These are phyloP conservation scores for Lycaon pictus DNA, from an alignment of 2,113 vertebrate species.

Conservation along the genomic window DNA sequence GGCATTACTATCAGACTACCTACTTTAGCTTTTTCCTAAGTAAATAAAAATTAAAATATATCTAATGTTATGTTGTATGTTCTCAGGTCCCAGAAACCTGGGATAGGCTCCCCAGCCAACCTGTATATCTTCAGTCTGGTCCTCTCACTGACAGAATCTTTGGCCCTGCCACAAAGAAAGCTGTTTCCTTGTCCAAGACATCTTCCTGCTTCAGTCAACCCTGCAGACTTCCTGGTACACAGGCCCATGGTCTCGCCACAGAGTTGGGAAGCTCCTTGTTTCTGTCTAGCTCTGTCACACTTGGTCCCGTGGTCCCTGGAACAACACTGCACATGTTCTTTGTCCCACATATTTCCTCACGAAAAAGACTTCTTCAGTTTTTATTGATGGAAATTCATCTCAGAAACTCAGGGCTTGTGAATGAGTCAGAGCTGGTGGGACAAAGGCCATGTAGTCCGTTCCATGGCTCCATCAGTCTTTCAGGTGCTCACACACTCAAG, in stretches of 20 bases:
- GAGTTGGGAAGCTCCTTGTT: neutral
- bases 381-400: neutral
- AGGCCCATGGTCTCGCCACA: neutral
- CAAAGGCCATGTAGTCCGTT: neutral
- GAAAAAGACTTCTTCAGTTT: neutral
- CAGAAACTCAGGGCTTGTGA: neutral
- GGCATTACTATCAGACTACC: neutral
- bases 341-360: neutral
- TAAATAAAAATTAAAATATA: neutral
- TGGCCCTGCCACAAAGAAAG: neutral
- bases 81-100: neutral
- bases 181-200: neutral
- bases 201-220: neutral
- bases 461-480: neutral
- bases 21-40: neutral
- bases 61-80: neutral
- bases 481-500: neutral
- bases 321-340: neutral
- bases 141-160: neutral
- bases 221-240: neutral
- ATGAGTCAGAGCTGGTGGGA: neutral
- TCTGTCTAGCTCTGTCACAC: neutral
- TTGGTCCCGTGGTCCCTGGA: neutral
- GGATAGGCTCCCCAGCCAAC: accelerated
- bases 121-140: neutral